phyloP scores from a whole-genome alignment of 2,888 invertebrate species.

The Drosophila meridiana region DNA sequence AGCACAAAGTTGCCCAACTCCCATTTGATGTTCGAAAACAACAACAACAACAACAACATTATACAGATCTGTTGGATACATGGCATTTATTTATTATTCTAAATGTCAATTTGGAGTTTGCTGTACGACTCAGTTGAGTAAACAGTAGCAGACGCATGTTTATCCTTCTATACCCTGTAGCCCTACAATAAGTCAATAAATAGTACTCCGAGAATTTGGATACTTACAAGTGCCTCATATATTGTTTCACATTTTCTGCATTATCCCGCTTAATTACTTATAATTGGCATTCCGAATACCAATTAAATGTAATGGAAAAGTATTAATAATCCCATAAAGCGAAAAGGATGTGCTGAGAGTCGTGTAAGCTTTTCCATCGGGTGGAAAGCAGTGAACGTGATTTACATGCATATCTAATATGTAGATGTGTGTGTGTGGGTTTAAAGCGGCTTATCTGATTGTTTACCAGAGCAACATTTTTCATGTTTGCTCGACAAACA shows the following conservation, averaged over 20 bases:
- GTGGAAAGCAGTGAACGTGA: constrained; percentile 17
- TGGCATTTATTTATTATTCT: constrained; percentile 75
- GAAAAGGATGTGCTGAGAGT: constrained; percentile 25
- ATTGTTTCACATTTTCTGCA: neutral
- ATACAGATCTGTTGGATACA: constrained; percentile 29
- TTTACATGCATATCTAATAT: constrained; percentile 38
- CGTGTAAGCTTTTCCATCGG: constrained; percentile 5
- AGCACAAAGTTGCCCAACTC: constrained; percentile 42
- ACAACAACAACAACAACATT: constrained; percentile 29
- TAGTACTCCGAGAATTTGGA: neutral
- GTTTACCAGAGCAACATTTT: constrained; percentile 72
- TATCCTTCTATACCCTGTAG: constrained; percentile 38
- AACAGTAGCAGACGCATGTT: constrained; percentile 29
- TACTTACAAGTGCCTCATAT: neutral
- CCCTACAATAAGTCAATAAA: neutral
- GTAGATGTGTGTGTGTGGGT: constrained; percentile 13
- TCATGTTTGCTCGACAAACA: constrained; percentile 72
- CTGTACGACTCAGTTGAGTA: constrained; percentile 60
- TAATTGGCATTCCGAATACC: neutral
- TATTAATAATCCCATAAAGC: constrained; percentile 1
- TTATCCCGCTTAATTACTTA: constrained; percentile 1
- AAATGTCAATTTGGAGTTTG: constrained; percentile 80
- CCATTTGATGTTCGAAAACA: constrained; percentile 25
- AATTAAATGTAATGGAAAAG: neutral
- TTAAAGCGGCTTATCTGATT: constrained; percentile 71